These are phyloP conservation scores for Microctenopoma lineatum DNA, from an alignment of 2,797 vertebrate species.

Conservation along the genomic window DNA sequence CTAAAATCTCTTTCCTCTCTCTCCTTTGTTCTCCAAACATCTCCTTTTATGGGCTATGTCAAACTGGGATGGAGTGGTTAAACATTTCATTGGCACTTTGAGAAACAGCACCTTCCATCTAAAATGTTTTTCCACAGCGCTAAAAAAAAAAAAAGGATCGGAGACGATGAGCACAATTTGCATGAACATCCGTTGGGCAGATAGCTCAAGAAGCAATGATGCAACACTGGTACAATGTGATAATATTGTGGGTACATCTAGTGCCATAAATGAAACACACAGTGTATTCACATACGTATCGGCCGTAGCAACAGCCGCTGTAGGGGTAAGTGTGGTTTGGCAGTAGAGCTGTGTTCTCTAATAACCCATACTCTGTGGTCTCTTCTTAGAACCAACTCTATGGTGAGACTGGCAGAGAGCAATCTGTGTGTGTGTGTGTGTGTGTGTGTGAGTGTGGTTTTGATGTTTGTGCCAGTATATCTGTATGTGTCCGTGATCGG, in stretches of 20 bases:
- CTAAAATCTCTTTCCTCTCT: background rate
- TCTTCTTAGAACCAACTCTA: conserved; percentile 54
- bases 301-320: conserved; percentile 68
- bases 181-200: conserved; percentile 21
- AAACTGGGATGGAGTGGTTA: conserved; percentile 42
- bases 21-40: conserved; percentile 24
- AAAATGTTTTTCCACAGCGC: conserved; percentile 15
- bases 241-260: conserved; percentile 29
- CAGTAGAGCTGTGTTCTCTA: conserved; percentile 51
- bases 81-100: conserved; percentile 49
- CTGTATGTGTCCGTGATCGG: conserved; percentile 16
- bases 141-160: conserved; percentile 16
- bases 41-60: conserved; percentile 40
- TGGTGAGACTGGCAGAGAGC: conserved; percentile 54
- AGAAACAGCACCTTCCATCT: conserved; percentile 37
- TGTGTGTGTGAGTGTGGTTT: conserved; percentile 15
- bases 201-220: conserved; percentile 23
- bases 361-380: conserved; percentile 61
- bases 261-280: conserved; percentile 43
- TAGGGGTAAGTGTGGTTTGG: conserved; percentile 65
- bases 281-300: conserved; percentile 36
- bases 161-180: conserved; percentile 21
- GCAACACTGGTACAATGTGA: conserved; percentile 30
- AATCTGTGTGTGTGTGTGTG: conserved; percentile 19
- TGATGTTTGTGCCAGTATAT: conserved; percentile 19